Evolutionary conservation across 2,113 vertebrate species (phyloP).

Genomic region (Anguilla rostrata): DNA sequence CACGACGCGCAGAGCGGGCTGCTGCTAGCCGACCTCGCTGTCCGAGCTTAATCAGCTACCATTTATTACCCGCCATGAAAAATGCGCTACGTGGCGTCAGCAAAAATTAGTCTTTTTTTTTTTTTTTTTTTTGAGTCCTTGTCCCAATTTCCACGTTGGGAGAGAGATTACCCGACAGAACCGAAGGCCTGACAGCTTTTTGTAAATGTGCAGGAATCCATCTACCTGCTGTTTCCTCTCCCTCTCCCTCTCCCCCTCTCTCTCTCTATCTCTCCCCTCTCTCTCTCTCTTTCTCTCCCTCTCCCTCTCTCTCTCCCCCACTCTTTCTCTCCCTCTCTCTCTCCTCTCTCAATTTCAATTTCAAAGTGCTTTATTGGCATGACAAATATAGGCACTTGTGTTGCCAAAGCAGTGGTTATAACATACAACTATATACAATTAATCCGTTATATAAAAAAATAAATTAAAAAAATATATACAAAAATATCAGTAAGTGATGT

Average conservation of each 20-base stretch:
- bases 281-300: not conserved
- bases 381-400: too few relatives aligned
- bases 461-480: too few relatives aligned
- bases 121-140: conserved; percentile 39
- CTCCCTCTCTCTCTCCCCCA: too few relatives aligned
- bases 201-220: conserved; percentile 62
- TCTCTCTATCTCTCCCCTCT: too few relatives aligned
- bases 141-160: conserved; percentile 50
- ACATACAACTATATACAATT: too few relatives aligned
- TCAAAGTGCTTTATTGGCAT: too few relatives aligned
- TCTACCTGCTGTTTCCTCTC: conserved; percentile 45
- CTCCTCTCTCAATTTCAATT: too few relatives aligned
- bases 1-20: not conserved
- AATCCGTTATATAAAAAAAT: too few relatives aligned
- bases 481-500: too few relatives aligned
- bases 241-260: too few relatives aligned
- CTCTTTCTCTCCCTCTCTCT: too few relatives aligned
- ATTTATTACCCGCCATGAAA: conserved; percentile 42
- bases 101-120: conserved; percentile 58
- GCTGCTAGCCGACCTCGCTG: conserved; percentile 14
- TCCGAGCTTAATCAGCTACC: conserved; percentile 24
- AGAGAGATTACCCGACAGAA: conserved; percentile 54
- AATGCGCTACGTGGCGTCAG: conserved; percentile 49
- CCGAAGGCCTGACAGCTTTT: conserved; percentile 59
- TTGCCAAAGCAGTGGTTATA: too few relatives aligned